Evolutionary conservation across 2,888 invertebrate genomes (phyloP).

Genomic region (Apamea epomidion): DNA sequence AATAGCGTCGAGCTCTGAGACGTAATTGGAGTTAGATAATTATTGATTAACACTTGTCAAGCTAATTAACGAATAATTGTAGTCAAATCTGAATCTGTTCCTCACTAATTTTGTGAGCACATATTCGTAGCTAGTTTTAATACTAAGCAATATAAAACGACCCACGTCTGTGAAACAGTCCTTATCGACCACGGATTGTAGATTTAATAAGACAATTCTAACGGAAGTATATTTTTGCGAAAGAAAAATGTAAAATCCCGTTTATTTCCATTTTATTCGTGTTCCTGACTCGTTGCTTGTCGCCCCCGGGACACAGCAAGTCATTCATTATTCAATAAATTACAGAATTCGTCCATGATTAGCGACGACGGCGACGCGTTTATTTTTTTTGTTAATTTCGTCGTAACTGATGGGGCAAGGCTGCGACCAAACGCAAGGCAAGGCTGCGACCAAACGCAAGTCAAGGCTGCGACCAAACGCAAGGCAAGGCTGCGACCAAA

Average conservation of each 20-base stretch:
- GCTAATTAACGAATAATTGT: conserved; percentile 14
- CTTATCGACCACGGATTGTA: conserved; percentile 17
- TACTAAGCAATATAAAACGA: not conserved
- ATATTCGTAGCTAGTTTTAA: not conserved
- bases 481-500: not conserved
- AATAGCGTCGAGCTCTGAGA: not conserved
- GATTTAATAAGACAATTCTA: conserved; percentile 22
- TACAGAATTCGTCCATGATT: conserved; percentile 50
- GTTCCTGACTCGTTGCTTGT: not conserved
- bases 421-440: not conserved
- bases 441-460: not conserved
- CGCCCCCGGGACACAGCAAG: conserved; percentile 12
- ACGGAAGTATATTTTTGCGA: conserved; percentile 21
- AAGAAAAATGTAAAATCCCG: conserved; percentile 37
- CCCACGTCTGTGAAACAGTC: not conserved
- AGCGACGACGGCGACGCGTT: conserved; percentile 12
- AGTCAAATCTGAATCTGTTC: not conserved
- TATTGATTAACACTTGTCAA: conserved; percentile 3
- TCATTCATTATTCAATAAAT: conserved; percentile 61
- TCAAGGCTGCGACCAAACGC: too few species aligned
- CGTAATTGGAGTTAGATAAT: conserved; percentile 28
- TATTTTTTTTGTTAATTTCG: conserved; percentile 9
- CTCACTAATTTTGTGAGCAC: not conserved
- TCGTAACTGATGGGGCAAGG: not conserved
- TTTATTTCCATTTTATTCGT: conserved; percentile 36